Evolutionary conservation across 1,140 invertebrate species (phyloP).

Genomic region (Periplaneta americana): DNA sequence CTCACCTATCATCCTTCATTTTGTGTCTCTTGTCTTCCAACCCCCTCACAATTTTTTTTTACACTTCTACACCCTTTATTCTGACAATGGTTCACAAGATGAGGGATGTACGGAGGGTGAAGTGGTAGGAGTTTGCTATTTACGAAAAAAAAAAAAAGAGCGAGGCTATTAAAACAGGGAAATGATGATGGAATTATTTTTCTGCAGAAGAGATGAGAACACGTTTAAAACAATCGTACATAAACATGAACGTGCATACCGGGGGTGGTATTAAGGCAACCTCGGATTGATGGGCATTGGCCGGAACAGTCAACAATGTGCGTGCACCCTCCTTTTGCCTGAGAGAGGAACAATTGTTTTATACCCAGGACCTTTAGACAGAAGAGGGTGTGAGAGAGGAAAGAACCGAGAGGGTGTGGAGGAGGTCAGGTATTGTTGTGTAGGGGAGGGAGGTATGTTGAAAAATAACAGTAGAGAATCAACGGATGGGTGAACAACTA

Average conservation of each 20-base stretch:
- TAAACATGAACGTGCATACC: neutral
- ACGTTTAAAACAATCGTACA: neutral
- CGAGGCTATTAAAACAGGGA: neutral
- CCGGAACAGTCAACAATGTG: neutral
- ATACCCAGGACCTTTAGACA: neutral
- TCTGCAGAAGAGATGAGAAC: neutral
- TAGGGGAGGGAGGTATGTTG: neutral
- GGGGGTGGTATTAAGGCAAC: neutral
- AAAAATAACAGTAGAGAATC: neutral
- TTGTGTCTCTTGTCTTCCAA: neutral
- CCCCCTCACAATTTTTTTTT: too few species aligned
- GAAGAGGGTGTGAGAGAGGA: neutral
- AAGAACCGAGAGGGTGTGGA: neutral
- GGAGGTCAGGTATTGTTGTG: neutral
- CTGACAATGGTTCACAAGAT: neutral
- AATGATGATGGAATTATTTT: neutral
- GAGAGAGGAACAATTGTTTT: neutral
- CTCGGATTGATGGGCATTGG: neutral
- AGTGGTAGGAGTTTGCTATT: neutral
- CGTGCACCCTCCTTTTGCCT: neutral
- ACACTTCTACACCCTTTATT: too few species aligned
- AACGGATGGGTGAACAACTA: neutral
- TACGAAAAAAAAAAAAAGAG: neutral
- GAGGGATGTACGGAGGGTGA: neutral
- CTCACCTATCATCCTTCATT: neutral